phyloP scores from a whole-genome alignment of 1,140 invertebrate species.

The Monomorium pharaonis region DNA sequence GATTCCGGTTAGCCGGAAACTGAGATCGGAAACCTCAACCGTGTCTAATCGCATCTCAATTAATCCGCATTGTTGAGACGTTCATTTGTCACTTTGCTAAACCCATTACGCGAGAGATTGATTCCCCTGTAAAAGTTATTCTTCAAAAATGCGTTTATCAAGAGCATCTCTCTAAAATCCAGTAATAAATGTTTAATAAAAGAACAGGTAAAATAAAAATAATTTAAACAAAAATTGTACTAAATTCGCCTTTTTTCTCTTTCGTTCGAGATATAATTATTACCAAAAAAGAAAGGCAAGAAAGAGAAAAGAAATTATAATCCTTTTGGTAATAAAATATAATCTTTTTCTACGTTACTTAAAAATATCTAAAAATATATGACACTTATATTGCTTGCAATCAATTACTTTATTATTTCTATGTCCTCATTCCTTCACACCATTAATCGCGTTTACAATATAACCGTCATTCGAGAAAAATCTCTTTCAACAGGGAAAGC shows the following conservation, averaged over 20 bases:
- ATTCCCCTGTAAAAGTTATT: neutral
- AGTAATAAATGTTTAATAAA: neutral
- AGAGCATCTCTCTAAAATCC: neutral
- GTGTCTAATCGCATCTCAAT: conserved; percentile 35
- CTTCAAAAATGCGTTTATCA: neutral
- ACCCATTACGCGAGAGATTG: neutral
- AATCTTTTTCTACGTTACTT: neutral
- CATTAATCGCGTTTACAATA: conserved; percentile 35
- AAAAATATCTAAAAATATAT: neutral
- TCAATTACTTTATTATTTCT: neutral
- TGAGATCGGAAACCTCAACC: conserved; percentile 59
- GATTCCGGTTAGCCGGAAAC: conserved; percentile 41
- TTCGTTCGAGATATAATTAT: neutral
- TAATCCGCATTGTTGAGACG: neutral
- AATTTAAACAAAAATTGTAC: neutral
- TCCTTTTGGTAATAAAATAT: neutral
- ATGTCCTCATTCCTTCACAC: neutral
- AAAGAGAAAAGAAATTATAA: neutral
- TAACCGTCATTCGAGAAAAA: conserved; percentile 34
- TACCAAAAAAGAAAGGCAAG: neutral
- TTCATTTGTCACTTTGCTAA: conserved; percentile 6
- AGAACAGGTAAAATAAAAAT: neutral
- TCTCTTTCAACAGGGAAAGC: neutral
- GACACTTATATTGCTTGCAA: neutral
- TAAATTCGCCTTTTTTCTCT: neutral